Evolutionary conservation across 2,888 invertebrate genomes (phyloP).

Genomic region (Apomyelois bistriatella): DNA sequence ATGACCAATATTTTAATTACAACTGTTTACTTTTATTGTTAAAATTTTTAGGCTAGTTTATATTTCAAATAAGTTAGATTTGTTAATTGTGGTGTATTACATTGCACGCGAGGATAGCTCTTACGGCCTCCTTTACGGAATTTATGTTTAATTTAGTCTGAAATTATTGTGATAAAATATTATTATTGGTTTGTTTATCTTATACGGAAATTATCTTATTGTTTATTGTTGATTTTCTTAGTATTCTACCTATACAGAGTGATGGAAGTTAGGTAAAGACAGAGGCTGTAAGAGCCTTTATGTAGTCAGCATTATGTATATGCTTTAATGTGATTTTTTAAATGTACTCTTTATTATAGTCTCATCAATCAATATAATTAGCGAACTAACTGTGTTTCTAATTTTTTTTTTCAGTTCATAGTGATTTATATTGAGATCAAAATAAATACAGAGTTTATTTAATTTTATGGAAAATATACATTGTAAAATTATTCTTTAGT

Average conservation of each 20-base stretch:
- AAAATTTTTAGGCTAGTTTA: constrained; percentile 80
- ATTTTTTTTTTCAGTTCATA: constrained; percentile 73
- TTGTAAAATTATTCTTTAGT: constrained; percentile 73
- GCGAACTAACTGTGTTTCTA: constrained; percentile 75
- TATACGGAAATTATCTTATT: constrained; percentile 51
- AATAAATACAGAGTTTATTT: constrained; percentile 79
- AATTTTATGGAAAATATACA: constrained; percentile 77
- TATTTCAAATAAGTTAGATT: constrained; percentile 78
- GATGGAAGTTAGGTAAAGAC: constrained; percentile 34
- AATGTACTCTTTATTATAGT: constrained; percentile 80
- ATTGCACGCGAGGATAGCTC: constrained; percentile 73
- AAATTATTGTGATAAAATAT: constrained; percentile 72
- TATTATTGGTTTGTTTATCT: constrained; percentile 62
- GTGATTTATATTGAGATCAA: constrained; percentile 77
- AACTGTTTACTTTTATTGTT: constrained; percentile 73
- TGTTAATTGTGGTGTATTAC: constrained; percentile 77
- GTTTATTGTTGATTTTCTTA: constrained; percentile 68
- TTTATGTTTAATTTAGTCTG: constrained; percentile 68
- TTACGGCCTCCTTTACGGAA: constrained; percentile 68
- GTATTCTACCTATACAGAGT: constrained; percentile 42
- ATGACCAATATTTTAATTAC: constrained; percentile 73
- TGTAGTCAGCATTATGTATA: constrained; percentile 81
- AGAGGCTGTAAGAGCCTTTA: constrained; percentile 72
- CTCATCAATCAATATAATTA: constrained; percentile 78
- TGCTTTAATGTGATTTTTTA: constrained; percentile 81